A percentile compares a stretch with the other conserved stretches of the same genome.
Conservation (phyloP, 2,888 invertebrate genomes). For the Xanthorhoe designata region DNA sequence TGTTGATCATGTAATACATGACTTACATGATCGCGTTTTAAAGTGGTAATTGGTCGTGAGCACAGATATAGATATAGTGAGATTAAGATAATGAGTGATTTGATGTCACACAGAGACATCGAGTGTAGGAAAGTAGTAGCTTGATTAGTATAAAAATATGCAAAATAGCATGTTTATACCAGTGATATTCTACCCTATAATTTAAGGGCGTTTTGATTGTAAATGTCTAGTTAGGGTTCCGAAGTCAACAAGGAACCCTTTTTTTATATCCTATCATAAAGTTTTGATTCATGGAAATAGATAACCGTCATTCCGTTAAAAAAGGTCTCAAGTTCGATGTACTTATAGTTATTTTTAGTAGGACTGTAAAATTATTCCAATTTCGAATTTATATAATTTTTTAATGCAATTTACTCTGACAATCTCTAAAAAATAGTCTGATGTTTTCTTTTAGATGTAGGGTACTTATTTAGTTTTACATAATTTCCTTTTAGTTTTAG, state of each 20-base stretch:
- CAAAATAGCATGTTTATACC: background rate
- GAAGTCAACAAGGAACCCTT: too few relatives aligned
- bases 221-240: background rate
- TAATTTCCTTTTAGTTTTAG: background rate
- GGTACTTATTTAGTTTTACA: conserved; percentile 6
- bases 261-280: conserved; percentile 3
- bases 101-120: background rate
- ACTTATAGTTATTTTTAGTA: conserved; percentile 35
- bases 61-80: too few relatives aligned
- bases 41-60: background rate
- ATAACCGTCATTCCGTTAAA: conserved; percentile 27
- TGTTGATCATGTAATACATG: too few relatives aligned
- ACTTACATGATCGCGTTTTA: background rate
- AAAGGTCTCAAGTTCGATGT: conserved; percentile 22
- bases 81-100: background rate
- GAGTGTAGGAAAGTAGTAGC: background rate
- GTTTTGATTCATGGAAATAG: conserved; percentile 16
- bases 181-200: conserved; percentile 4
- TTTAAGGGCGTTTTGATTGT: conserved; percentile 8
- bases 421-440: conserved; percentile 21
- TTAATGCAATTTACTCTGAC: conserved; percentile 8
- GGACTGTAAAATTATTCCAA: conserved; percentile 52
- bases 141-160: conserved; percentile 3
- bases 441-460: conserved; percentile 7
- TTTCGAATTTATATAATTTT: conserved; percentile 48